These are phyloP conservation scores for Neoscelio sp. DNA, from an alignment of 2,888 invertebrate genomes.

Conservation along the genomic window DNA sequence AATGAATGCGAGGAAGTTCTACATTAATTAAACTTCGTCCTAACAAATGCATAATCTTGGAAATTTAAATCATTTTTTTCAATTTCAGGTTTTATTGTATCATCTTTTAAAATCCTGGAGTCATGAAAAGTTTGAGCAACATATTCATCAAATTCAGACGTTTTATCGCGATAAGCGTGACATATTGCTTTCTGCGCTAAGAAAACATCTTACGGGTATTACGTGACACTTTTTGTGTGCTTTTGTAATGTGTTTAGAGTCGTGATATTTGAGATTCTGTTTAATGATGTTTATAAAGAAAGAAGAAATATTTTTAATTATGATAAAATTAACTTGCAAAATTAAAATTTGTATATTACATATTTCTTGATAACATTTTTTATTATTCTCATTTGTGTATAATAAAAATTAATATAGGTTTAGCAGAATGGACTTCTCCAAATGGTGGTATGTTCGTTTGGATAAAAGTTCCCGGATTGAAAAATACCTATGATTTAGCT, in stretches of 20 bases:
- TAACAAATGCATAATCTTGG: conserved; percentile 6
- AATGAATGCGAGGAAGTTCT: not conserved
- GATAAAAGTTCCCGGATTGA: conserved; percentile 87
- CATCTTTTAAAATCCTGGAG: conserved; percentile 85
- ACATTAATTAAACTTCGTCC: not conserved
- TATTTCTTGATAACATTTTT: not conserved
- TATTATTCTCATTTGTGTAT: not conserved
- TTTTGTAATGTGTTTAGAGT: conserved; percentile 19
- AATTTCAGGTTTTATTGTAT: conserved; percentile 84
- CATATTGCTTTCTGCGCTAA: conserved; percentile 85
- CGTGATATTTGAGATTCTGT: conserved; percentile 4
- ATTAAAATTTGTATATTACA: too few relatives aligned
- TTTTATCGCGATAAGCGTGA: conserved; percentile 88
- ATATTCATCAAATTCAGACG: conserved; percentile 85
- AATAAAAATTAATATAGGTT: conserved; percentile 79
- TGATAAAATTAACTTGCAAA: too few relatives aligned
- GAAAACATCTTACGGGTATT: conserved; percentile 85
- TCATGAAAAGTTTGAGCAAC: conserved; percentile 85
- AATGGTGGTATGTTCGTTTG: conserved; percentile 91
- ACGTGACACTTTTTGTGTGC: not conserved
- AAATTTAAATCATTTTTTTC: not conserved
- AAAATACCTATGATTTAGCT: conserved; percentile 88
- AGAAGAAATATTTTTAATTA: not conserved
- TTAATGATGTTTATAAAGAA: not conserved
- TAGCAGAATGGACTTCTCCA: conserved; percentile 89